These are phyloP conservation scores for Epinephelus cyanopodus DNA, from an alignment of 2,113 vertebrate genomes.

Conservation along the genomic window DNA sequence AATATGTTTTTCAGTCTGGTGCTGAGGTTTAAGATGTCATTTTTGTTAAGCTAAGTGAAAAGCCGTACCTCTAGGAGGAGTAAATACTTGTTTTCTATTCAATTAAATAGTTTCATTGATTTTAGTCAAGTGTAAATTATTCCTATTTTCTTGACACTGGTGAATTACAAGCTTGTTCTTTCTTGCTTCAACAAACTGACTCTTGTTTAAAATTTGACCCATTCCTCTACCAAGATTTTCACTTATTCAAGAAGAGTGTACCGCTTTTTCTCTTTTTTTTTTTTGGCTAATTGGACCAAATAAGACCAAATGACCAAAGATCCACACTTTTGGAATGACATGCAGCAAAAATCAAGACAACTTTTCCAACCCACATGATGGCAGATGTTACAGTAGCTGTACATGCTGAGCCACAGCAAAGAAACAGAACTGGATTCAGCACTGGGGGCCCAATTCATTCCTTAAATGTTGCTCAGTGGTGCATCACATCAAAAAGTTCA, in stretches of 20 bases:
- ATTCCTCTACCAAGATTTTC: neutral
- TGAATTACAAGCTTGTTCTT: slow-evolving; percentile 4
- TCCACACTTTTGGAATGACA: neutral
- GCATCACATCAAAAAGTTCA: too few relatives aligned
- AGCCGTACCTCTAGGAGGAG: neutral
- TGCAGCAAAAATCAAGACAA: neutral
- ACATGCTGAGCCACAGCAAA: slow-evolving; percentile 8
- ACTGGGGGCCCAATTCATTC: too few relatives aligned
- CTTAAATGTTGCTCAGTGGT: too few relatives aligned
- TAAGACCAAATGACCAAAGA: neutral
- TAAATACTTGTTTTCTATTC: slow-evolving; percentile 27
- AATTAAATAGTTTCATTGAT: slow-evolving; percentile 19
- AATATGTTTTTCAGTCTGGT: neutral
- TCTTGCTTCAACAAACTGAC: slow-evolving; percentile 8
- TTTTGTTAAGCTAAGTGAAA: neutral
- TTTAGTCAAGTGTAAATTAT: slow-evolving; percentile 30
- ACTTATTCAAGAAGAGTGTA: neutral
- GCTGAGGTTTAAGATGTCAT: neutral
- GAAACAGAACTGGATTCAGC: neutral
- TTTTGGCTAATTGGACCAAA: neutral
- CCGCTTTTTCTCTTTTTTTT: neutral
- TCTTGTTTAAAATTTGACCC: neutral
- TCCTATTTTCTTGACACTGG: neutral
- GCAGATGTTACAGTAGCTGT: slow-evolving; percentile 2
- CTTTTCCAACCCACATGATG: neutral